Evolutionary conservation across 2,888 invertebrate species (phyloP).

Genomic region (Lepidocyrtoides sp.): DNA sequence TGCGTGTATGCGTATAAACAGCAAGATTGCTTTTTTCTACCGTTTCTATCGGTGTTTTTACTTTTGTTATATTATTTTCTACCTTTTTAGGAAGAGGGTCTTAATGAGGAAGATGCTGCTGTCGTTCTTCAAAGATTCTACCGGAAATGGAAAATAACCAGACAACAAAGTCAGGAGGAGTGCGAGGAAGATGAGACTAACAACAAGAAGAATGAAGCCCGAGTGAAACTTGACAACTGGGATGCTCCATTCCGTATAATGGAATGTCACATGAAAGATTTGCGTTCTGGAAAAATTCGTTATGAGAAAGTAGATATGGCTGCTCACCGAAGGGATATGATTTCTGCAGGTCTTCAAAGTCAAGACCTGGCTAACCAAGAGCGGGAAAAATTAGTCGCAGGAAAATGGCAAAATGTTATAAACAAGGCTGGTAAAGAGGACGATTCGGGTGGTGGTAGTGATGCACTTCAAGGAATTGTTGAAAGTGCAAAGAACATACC

Average conservation of each 20-base stretch:
- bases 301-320: conserved; percentile 86
- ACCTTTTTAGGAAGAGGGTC: conserved; percentile 87
- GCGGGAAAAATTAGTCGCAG: conserved; percentile 82
- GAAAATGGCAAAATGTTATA: conserved; percentile 84
- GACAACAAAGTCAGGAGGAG: conserved; percentile 82
- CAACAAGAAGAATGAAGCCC: background rate
- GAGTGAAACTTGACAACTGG: conserved; percentile 78
- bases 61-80: background rate
- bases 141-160: conserved; percentile 87
- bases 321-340: conserved; percentile 87
- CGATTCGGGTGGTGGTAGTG: background rate
- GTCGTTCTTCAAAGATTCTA: conserved; percentile 87
- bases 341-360: conserved; percentile 86
- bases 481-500: background rate
- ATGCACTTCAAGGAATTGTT: background rate
- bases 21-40: no score
- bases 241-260: conserved; percentile 83
- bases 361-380: conserved; percentile 86
- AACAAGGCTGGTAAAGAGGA: conserved; percentile 55
- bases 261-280: conserved; percentile 79
- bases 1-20: conserved; percentile 63
- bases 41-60: no score
- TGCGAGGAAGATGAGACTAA: conserved; percentile 84
- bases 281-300: conserved; percentile 81
- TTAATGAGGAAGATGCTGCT: conserved; percentile 86